A percentile compares a stretch with the other conserved stretches of the same genome.
These are phyloP conservation scores for Thamnophis elegans DNA, from an alignment of 2,797 vertebrate species.

Conservation along the genomic window DNA sequence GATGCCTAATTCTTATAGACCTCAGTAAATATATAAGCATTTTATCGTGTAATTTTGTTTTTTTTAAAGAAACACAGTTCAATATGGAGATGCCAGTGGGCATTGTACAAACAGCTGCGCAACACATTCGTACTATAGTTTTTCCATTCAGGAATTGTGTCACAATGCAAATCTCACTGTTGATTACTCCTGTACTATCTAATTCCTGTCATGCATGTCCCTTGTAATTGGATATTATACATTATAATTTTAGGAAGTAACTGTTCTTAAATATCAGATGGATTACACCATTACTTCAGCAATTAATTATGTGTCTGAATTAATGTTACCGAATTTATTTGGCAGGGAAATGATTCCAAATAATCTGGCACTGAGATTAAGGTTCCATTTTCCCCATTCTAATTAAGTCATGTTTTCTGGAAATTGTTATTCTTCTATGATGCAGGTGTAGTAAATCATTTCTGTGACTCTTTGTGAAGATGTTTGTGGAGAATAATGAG, in stretches of 20 bases:
- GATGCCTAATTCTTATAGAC: not conserved
- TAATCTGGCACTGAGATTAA: conserved; percentile 47
- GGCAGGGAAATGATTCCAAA: conserved; percentile 42
- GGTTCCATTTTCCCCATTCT: conserved; percentile 37
- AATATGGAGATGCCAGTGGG: not conserved
- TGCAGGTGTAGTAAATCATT: conserved; percentile 39
- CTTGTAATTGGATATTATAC: conserved; percentile 55
- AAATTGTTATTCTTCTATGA: conserved; percentile 41
- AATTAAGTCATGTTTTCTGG: conserved; percentile 46
- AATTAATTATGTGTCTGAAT: conserved; percentile 47
- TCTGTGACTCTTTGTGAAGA: conserved; percentile 12
- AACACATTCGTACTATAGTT: not conserved
- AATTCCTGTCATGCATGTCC: conserved; percentile 48
- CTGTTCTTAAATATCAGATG: conserved; percentile 60
- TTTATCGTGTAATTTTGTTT: not conserved
- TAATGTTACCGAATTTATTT: conserved; percentile 49
- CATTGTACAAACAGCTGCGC: not conserved
- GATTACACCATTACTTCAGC: conserved; percentile 59
- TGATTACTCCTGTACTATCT: conserved; percentile 46
- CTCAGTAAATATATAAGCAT: not conserved
- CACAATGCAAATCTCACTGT: not conserved
- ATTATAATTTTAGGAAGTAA: conserved; percentile 69
- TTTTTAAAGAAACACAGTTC: not conserved
- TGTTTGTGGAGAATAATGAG: not conserved
- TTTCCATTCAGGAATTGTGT: not conserved